Base-by-base conservation (phyloP, 92 coral and sea anemone species). In the Virgularia gustaviana region DNA sequence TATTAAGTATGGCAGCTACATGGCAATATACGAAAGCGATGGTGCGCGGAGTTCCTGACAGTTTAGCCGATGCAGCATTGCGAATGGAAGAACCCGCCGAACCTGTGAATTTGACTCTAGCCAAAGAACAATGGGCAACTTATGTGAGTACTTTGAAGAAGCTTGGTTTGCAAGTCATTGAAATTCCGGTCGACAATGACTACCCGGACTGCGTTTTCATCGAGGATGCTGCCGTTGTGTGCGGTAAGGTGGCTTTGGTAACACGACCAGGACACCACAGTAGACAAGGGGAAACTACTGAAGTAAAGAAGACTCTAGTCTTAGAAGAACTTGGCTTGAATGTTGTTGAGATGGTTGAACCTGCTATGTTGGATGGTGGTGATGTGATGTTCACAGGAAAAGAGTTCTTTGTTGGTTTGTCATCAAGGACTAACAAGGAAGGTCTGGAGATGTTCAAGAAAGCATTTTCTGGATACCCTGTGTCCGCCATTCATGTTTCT, bases 351-450 rank as follows among this genome's bases (percentile, higher is more conserved):
- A 92, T 92, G 98, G 64, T 57, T 36, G 80, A 79, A 24, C 96
- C 96, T 22, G 94, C 98, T 28, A 31, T 27, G 44, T 61, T 92
- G 23, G 98, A 92, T 44, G 98, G 98, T 0, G 98, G 98, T 0
- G 98, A 92, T 78, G 98, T 92, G 0, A 81, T 92, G 44, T 92
- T 92, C 67, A 92, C 98, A 0, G 98, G 98, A 3, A 79, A 73
- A 34, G 98, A 92, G 59, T 89, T 92, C 49, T 79, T 92, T 36
- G 96, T 92, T 43, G 98, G 98, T 19, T 89, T 11, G 78, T 90
- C 13, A 79, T 90, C 13, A 59, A 58, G 10, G 35, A 78, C 90
- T 5, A 89, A 86, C 68, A 61, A 63, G 32, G 94, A 87, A 18
- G 90, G 98, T 28, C 39, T 86, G 1, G 83, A 70, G 2, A 33